Conservation (phyloP, 2,888 invertebrate genomes). For the Embidobia sp. region DNA sequence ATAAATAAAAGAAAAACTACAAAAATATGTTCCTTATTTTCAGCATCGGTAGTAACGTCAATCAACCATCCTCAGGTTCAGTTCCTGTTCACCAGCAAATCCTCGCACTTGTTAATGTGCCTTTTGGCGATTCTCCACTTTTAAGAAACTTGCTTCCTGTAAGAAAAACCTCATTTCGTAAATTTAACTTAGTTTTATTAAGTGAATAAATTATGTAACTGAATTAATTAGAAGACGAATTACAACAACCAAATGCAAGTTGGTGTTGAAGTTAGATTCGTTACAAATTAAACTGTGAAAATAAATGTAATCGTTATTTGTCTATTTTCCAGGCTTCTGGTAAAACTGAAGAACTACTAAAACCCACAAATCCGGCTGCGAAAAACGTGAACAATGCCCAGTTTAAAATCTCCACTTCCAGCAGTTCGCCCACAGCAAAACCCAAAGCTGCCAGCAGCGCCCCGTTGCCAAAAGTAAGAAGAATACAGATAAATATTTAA, state of each 20-base stretch:
- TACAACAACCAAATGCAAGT: too few relatives aligned
- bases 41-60: conserved; percentile 72
- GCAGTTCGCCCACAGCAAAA: conserved; percentile 84
- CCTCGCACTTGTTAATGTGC: conserved; percentile 88
- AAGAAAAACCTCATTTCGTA: too few relatives aligned
- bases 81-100: conserved; percentile 87
- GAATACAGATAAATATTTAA: too few relatives aligned
- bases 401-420: conserved; percentile 84
- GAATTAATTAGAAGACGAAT: too few relatives aligned
- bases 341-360: conserved; percentile 86
- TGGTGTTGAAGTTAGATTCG: too few relatives aligned
- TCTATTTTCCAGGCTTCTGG: conserved; percentile 81
- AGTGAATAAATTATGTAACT: too few relatives aligned
- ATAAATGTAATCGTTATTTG: too few relatives aligned
- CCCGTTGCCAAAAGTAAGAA: conserved; percentile 80
- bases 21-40: too few relatives aligned
- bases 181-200: too few relatives aligned
- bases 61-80: conserved; percentile 76
- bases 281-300: too few relatives aligned
- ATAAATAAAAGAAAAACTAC: too few relatives aligned
- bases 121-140: conserved; percentile 94
- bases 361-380: conserved; percentile 88
- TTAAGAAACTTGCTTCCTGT: conserved; percentile 87
- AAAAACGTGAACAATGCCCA: conserved; percentile 85
- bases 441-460: conserved; percentile 80